These are phyloP conservation scores for Carollia perspicillata DNA, from an alignment of 2,113 vertebrate species.

Conservation along the genomic window DNA sequence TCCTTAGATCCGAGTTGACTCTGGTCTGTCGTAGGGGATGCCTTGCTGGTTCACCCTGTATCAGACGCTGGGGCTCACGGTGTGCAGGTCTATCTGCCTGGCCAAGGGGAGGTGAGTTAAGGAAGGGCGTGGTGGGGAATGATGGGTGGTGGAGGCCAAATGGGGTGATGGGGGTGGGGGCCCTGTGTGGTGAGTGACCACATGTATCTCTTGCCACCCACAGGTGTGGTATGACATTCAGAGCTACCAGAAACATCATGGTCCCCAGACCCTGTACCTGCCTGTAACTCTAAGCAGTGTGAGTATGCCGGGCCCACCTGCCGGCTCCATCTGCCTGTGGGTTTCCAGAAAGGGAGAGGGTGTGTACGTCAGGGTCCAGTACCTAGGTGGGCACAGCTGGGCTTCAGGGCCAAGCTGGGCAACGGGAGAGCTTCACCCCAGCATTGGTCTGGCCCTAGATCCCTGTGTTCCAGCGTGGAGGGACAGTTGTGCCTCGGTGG, in stretches of 20 bases:
- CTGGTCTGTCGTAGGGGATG: constrained; percentile 80
- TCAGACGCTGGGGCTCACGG: constrained; percentile 88
- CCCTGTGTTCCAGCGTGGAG: constrained; percentile 92
- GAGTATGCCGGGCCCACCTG: constrained; percentile 39
- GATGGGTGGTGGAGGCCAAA: neutral
- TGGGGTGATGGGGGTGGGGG: no score
- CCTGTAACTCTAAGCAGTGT: constrained; percentile 87
- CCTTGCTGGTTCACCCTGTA: constrained; percentile 91
- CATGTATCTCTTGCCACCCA: neutral
- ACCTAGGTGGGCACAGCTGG: neutral
- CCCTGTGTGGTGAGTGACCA: neutral
- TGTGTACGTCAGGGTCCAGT: neutral
- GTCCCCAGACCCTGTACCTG: constrained; percentile 89
- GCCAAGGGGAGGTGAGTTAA: constrained; percentile 86
- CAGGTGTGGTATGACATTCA: constrained; percentile 92
- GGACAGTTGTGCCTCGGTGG: constrained; percentile 90
- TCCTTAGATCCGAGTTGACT: neutral
- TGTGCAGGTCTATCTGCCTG: constrained; percentile 90
- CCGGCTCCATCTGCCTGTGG: neutral
- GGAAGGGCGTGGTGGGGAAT: neutral
- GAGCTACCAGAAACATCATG: constrained; percentile 88
- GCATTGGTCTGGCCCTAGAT: constrained; percentile 80
- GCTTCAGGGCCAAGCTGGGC: neutral
- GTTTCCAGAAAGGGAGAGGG: neutral
- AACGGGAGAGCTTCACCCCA: neutral